phyloP scores from a whole-genome alignment of 2,113 vertebrate genomes.

The Phasianus colchicus region DNA sequence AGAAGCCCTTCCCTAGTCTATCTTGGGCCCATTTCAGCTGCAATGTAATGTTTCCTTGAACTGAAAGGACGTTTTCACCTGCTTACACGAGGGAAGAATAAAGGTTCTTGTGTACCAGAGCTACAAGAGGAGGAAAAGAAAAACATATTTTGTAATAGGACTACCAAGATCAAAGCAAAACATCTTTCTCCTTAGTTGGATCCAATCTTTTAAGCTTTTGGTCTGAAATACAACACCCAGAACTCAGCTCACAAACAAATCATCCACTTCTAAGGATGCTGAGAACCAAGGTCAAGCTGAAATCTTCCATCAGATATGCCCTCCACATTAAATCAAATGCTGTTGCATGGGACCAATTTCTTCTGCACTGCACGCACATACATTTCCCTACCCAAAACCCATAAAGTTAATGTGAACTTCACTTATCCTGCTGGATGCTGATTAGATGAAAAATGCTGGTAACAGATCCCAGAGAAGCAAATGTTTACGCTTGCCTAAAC shows the following conservation, averaged over 20 bases:
- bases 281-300: background rate
- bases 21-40: constrained; percentile 8
- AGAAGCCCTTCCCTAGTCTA: constrained; percentile 31
- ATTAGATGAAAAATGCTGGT: constrained; percentile 67
- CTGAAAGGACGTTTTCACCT: constrained; percentile 55
- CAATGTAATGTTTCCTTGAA: constrained; percentile 10
- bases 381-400: background rate
- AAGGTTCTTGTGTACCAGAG: constrained; percentile 29
- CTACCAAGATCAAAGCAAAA: constrained; percentile 57
- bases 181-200: background rate
- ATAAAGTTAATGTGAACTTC: constrained; percentile 47
- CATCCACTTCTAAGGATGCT: background rate
- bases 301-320: background rate
- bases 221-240: background rate
- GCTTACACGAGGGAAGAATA: background rate
- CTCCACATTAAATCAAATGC: background rate
- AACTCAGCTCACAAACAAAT: constrained; percentile 11
- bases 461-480: constrained; percentile 72
- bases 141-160: constrained; percentile 67
- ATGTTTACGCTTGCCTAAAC: constrained; percentile 73
- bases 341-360: background rate
- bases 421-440: constrained; percentile 45
- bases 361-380: background rate
- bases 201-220: constrained; percentile 16
- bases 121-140: constrained; percentile 33